Base-by-base conservation (phyloP, 2,113 vertebrate genomes). In the Promerops cafer region DNA sequence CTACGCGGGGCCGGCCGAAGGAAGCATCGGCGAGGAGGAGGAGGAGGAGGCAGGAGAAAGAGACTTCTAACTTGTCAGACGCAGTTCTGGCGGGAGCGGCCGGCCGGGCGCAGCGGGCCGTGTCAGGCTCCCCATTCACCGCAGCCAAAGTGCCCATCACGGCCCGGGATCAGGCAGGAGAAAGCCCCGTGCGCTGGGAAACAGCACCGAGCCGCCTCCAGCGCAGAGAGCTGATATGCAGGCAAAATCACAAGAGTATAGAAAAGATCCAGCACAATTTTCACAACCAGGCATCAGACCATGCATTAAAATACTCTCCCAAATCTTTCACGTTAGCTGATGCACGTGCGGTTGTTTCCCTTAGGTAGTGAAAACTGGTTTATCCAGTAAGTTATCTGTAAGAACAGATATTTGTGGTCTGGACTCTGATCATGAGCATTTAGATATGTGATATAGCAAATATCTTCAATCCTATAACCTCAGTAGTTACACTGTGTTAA, bases 11-110 rank as follows among this genome's bases (percentile, higher is more conserved):
- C 93, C 1, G 21, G 93, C 78, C 53, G 10, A 71, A 96, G 91
- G 92, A 97, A 96, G 86, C 22, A 5, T 15, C 7, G 60, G 66
- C 3, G 53, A 92, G 84, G 69, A 77, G 84, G 40, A 53, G 87
- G 69, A 89, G 77, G 30, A 76, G 52, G 64, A 87, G 65, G 83
- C 80, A 78, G 69, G 68, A 79, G 72, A 87, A 89, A 89, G 72
- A 89, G 85, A 61, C 59, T 93, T 90, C 61, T 81, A 79, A 74
- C 49, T 95, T 91, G 92, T 91, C 94, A 94, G 81, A 11, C 13
- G 20, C 44, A 27, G 52, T 39, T 50, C 2, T 53, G 75, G 37
- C 12, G 63, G 76, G 74, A 91, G 89, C 28, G 4, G 72, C 70
- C 31, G 15, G 19, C 76, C 7, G 33, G 90, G 89, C 2, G 42